Conservation (phyloP, 2,113 vertebrate species). For the Boulengeromyrus knoepffleri region DNA sequence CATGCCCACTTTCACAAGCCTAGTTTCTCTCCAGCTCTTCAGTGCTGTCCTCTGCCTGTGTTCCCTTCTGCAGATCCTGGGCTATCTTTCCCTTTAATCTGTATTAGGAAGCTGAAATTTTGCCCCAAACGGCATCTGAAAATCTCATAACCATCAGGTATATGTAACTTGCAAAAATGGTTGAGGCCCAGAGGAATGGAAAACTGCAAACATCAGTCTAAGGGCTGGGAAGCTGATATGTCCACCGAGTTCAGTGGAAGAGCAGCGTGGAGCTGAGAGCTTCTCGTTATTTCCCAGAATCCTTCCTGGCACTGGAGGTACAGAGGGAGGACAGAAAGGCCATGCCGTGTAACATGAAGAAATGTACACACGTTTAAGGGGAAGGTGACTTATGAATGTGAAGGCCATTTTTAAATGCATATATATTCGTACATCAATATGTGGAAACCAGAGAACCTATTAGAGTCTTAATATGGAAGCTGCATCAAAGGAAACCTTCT, state of each 20-base stretch:
- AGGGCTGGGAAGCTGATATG: background rate
- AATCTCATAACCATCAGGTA: background rate
- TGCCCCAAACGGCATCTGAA: background rate
- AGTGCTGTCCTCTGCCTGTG: background rate
- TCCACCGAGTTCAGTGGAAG: background rate
- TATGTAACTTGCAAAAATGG: background rate
- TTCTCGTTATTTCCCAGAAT: background rate
- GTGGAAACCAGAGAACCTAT: background rate
- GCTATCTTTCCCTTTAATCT: background rate
- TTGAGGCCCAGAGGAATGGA: background rate
- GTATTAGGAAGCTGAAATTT: background rate
- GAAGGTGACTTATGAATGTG: background rate
- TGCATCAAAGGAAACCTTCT: slow-evolving; percentile 24
- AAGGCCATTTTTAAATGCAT: background rate
- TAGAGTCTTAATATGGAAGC: slow-evolving; percentile 11
- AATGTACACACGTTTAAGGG: background rate
- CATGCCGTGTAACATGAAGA: background rate
- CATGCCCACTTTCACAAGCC: background rate
- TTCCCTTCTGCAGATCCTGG: background rate
- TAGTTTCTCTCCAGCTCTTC: background rate
- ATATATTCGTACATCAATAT: background rate
- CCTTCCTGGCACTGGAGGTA: background rate
- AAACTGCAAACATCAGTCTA: background rate
- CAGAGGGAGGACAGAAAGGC: background rate
- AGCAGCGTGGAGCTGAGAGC: background rate